Evolutionary conservation across 2,797 vertebrate genomes (phyloP), one percentile per base, ranked within the genome.

Genomic region (Onychomys arenicola): DNA sequence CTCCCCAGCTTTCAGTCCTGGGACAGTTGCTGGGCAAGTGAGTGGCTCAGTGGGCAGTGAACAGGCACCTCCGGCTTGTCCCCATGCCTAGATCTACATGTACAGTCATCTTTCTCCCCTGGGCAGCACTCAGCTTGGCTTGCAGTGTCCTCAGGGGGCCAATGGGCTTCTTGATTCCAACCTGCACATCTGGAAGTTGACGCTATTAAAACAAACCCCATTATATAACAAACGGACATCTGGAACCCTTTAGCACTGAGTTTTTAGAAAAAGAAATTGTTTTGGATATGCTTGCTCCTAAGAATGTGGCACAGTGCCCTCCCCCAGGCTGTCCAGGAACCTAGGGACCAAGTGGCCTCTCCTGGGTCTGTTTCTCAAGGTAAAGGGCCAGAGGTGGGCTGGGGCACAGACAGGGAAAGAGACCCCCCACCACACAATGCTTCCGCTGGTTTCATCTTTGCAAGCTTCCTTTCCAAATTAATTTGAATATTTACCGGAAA

Each of bases 221-320:
- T 99, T 99, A 98, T 98, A 99, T 99, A 99, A 99, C 98, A 98
- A 97, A 97, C 34, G 75, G 95, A 97, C 98, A 99, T 99, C 98
- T 99, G 98, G 98, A 99, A 98, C 97, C 97, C 90, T 95, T 99
- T 99, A 99, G 98, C 98, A 92, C 94, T 82, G 97, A 97, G 97
- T 96, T 98, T 99, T 98, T 98, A 98, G 98, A 95, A 98, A 98
- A 98, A 97, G 97, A 98, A 98, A 98, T 97, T 97, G 97, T 91
- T 94, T 98, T 98, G 98, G 98, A 98, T 98, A 98, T 98, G 96
- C 98, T 98, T 97, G 98, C 98, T 98, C 97, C 89, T 96, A 98
- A 98, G 98, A 99, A 98, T 98, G 98, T 98, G 98, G 98, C 98
- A 98, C 97, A 95, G 52, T 16, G 97, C 97, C 98, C 96, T 97